These are phyloP conservation scores for Drosophila kanekoi DNA, from an alignment of 2,888 invertebrate species.

Conservation along the genomic window DNA sequence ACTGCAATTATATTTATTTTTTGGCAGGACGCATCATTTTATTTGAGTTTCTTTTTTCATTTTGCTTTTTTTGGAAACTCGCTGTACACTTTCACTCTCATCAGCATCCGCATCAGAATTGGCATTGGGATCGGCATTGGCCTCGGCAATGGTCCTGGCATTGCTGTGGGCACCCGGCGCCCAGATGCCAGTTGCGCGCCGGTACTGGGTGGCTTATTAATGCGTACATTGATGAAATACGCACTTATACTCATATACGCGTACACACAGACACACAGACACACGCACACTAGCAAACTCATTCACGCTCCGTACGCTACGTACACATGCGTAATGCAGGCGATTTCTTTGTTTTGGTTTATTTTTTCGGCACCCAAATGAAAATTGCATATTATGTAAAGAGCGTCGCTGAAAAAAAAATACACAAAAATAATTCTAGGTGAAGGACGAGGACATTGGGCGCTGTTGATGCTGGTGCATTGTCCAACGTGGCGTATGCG, in stretches of 20 bases:
- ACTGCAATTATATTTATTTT: conserved; percentile 75
- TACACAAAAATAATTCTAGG: conserved; percentile 81
- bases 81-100: conserved; percentile 65
- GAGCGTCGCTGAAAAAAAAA: conserved; percentile 61
- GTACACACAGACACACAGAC: conserved; percentile 23
- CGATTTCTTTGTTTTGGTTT: conserved; percentile 48
- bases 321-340: conserved; percentile 73
- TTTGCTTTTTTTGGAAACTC: conserved; percentile 48
- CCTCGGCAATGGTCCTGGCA: conserved; percentile 3
- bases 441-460: conserved; percentile 81
- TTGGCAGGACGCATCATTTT: conserved; percentile 36
- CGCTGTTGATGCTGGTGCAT: conserved; percentile 26
- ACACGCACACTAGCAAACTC: conserved; percentile 23
- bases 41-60: conserved; percentile 31
- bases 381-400: conserved; percentile 83
- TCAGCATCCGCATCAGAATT: conserved; percentile 19
- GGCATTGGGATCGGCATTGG: conserved; percentile 5
- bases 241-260: conserved; percentile 56
- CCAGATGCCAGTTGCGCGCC: conserved; percentile 51
- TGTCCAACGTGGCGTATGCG: conserved; percentile 58
- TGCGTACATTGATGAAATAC: conserved; percentile 81
- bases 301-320: conserved; percentile 36
- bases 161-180: conserved; percentile 55
- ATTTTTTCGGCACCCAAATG: conserved; percentile 68
- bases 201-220: conserved; percentile 73